Evolutionary conservation across 2,888 invertebrate species (phyloP).

Genomic region (Oconnorella tubifera): DNA sequence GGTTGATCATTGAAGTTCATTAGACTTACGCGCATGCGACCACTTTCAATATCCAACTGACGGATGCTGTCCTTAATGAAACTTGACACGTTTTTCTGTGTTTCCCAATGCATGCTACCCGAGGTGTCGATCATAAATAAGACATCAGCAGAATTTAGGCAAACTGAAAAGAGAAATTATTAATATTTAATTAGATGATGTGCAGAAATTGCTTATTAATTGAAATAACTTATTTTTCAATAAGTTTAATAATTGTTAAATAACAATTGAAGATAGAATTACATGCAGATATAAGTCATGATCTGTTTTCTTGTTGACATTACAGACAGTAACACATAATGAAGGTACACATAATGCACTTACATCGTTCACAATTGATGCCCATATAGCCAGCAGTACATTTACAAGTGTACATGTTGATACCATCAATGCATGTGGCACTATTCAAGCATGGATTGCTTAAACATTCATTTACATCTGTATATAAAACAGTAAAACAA

Average conservation of each 20-base stretch:
- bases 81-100: constrained; percentile 41
- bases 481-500: too few species aligned
- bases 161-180: constrained; percentile 40
- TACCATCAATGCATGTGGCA: constrained; percentile 46
- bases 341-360: constrained; percentile 13
- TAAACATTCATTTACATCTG: constrained; percentile 43
- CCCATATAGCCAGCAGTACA: constrained; percentile 29
- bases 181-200: too few species aligned
- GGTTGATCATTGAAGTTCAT: constrained; percentile 51
- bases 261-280: too few species aligned
- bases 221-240: too few species aligned
- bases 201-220: background rate
- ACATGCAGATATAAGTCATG: too few species aligned
- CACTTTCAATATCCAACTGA: constrained; percentile 39
- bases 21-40: constrained; percentile 42
- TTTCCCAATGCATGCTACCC: constrained; percentile 43
- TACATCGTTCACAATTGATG: constrained; percentile 21
- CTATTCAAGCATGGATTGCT: constrained; percentile 46
- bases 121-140: constrained; percentile 47
- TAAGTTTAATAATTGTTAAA: too few species aligned
- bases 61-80: constrained; percentile 43
- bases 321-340: too few species aligned
- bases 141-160: constrained; percentile 44
- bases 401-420: constrained; percentile 32
- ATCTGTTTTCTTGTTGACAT: too few species aligned